A percentile compares a stretch with the other conserved stretches of the same genome.
Evolutionary conservation across 2,888 invertebrate genomes (phyloP).

Genomic region (Dicyrtomina minuta): DNA sequence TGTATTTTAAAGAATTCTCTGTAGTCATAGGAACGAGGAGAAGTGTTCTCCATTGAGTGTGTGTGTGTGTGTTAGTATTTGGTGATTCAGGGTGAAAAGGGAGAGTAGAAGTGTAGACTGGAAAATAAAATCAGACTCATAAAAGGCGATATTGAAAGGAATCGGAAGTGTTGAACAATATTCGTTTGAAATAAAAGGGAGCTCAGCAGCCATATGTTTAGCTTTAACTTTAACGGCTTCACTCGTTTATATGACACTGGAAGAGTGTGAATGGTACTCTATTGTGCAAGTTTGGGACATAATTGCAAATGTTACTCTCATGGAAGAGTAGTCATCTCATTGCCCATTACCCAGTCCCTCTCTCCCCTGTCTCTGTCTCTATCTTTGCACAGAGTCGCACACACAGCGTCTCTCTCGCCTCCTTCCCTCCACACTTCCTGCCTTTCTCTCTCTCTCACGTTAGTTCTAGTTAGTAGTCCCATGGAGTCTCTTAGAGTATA

Average conservation of each 20-base stretch:
- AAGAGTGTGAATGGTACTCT: not conserved
- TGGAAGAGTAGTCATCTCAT: too few relatives aligned
- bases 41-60: too few relatives aligned
- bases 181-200: too few relatives aligned
- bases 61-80: too few relatives aligned
- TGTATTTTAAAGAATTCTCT: too few relatives aligned
- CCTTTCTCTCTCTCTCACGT: not conserved
- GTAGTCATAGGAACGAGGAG: too few relatives aligned
- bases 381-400: too few relatives aligned
- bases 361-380: not conserved
- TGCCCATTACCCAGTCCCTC: not conserved
- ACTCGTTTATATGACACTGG: not conserved
- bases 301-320: not conserved
- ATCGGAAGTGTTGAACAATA: too few relatives aligned
- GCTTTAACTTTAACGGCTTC: not conserved
- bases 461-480: slow-evolving; percentile 2
- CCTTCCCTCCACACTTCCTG: not conserved
- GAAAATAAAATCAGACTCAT: too few relatives aligned
- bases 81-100: too few relatives aligned
- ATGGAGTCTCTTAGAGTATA: not conserved
- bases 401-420: not conserved
- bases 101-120: too few relatives aligned
- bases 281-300: not conserved
- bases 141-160: too few relatives aligned
- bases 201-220: not conserved